These are phyloP conservation scores for Copidosoma aretas DNA, from an alignment of 2,888 invertebrate genomes.

Conservation along the genomic window DNA sequence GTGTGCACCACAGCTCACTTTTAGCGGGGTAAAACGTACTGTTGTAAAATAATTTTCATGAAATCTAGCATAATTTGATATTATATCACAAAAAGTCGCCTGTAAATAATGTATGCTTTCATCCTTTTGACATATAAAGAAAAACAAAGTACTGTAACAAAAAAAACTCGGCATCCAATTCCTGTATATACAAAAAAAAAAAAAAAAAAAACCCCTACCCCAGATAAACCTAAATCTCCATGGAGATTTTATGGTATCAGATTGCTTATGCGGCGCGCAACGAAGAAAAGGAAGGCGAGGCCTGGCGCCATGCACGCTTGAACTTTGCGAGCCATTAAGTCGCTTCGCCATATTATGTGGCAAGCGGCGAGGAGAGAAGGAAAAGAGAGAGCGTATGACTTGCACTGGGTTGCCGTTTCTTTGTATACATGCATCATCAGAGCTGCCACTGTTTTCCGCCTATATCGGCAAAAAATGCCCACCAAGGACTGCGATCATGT, in stretches of 20 bases:
- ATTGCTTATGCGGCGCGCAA: too few relatives aligned
- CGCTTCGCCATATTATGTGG: slow-evolving; percentile 52
- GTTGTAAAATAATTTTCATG: slow-evolving; percentile 34
- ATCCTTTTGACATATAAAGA: slow-evolving; percentile 14
- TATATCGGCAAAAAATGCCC: too few relatives aligned
- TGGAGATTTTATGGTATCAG: too few relatives aligned
- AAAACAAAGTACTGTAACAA: background rate
- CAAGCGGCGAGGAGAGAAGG: slow-evolving; percentile 11
- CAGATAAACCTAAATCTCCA: too few relatives aligned
- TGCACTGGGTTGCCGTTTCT: too few relatives aligned
- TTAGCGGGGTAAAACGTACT: slow-evolving; percentile 1
- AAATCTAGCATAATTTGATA: slow-evolving; percentile 29
- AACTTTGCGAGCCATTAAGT: slow-evolving; percentile 54
- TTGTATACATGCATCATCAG: too few relatives aligned
- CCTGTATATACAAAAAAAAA: background rate
- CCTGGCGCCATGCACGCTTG: slow-evolving; percentile 45
- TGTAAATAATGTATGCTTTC: slow-evolving; percentile 37
- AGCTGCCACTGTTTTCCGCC: too few relatives aligned
- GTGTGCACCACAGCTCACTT: slow-evolving; percentile 1
- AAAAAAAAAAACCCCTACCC: background rate
- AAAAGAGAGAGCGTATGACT: background rate
- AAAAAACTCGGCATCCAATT: background rate
- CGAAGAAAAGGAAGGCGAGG: slow-evolving; percentile 3
- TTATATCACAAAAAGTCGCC: slow-evolving; percentile 16
- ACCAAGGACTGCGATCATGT: too few relatives aligned